Base-by-base conservation (phyloP, 2,888 invertebrate species). In the Vannuccia rotundouncinata region DNA sequence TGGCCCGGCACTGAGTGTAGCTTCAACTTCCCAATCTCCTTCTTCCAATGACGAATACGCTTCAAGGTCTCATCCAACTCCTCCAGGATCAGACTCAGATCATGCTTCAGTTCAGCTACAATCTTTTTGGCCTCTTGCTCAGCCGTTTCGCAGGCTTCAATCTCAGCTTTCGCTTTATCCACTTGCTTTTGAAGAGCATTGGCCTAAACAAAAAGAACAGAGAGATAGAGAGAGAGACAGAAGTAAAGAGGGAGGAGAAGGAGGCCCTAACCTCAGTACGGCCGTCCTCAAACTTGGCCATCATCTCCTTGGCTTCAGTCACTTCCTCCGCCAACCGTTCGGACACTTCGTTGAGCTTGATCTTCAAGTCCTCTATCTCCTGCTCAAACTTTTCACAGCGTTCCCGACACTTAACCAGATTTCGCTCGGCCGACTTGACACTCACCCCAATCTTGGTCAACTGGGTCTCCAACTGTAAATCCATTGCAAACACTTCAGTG, bases 391-490 rank as follows among this genome's bases (percentile, higher is more conserved):
- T n/a, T n/a, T 13, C 59, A 59, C 59, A 13, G 13, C n/a, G 13
- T 59, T 59, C 59, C 13, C 59, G 59, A 13, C 13, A 13, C 13
- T n/a, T 10, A 22, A 13, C 17, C 22, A 27, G 81, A 91, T 90
- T 89, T 87, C 87, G 86, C 83, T 90, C 89, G 0, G 92, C 89
- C 79, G 89, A 89, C 83, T 88, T 89, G 29, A 89, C 85, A 31
- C 87, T 88, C 0, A 90, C 89, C 30, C 85, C 87, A 10, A 89
- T 86, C 82, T 89, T 89, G 22, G 89, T 90, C 59, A 90, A 88
- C 81, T 89, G 88, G 30, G 88, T 88, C 13, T n/a, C n/a, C n/a
- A n/a, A n/a, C n/a, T n/a, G n/a, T n/a, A n/a, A n/a, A n/a, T n/a
- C n/a, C n/a, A n/a, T n/a, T n/a, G n/a, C n/a, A n/a, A n/a, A n/a